Conservation (phyloP, 2,113 vertebrate genomes). For the Chaenogobius annularis region DNA sequence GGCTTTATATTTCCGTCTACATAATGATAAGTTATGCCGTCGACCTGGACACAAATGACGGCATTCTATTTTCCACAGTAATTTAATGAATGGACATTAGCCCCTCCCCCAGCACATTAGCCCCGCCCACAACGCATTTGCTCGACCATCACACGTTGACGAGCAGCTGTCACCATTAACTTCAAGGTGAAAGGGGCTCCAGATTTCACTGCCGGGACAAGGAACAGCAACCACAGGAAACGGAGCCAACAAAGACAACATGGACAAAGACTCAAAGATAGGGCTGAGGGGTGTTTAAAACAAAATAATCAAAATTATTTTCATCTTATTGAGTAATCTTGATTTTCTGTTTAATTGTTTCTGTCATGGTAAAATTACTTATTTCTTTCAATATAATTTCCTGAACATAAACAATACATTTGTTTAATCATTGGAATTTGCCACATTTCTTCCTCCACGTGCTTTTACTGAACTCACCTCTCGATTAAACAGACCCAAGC, state of each 20-base stretch:
- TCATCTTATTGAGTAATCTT: too few species aligned
- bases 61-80: not conserved
- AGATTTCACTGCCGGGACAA: not conserved
- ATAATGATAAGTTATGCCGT: not conserved
- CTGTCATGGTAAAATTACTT: too few species aligned
- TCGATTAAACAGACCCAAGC: too few species aligned
- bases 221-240: not conserved
- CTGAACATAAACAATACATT: too few species aligned
- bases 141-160: not conserved
- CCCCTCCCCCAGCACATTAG: constrained; percentile 1
- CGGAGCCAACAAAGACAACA: not conserved
- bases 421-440: too few species aligned
- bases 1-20: not conserved
- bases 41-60: not conserved
- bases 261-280: not conserved
- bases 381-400: too few species aligned
- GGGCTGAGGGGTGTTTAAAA: too few species aligned
- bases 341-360: too few species aligned
- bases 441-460: too few species aligned
- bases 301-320: too few species aligned
- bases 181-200: constrained; percentile 1
- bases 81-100: not conserved
- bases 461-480: too few species aligned
- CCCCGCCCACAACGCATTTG: not conserved
- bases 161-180: constrained; percentile 1